Base-by-base conservation (phyloP, 2,113 vertebrate species). In the Hucho hucho region DNA sequence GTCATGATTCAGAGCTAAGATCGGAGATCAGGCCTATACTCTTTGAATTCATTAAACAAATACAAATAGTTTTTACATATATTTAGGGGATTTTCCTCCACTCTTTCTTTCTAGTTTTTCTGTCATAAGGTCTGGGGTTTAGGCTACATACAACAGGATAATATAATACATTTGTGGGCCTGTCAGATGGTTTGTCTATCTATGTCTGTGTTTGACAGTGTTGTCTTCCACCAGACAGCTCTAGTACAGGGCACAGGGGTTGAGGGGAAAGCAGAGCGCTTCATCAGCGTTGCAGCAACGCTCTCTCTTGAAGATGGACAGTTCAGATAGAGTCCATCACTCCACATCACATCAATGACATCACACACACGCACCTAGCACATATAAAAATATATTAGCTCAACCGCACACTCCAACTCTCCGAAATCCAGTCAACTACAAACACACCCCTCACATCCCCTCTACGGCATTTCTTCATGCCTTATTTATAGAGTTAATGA, bases 401-500 rank as follows among this genome's bases (percentile, higher is more conserved):
- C 37, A 37, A 37, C 6, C 22, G 4, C 14, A 28, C 24, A 43
- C 29, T 68, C 72, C 29, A 70, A 69, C 67, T 25, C 49, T 32
- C n/a, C 56, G 37, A 43, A 43, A 43, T 43, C 11, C 18, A 20
- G 24, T 47, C 3, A 49, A 26, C 75, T 70, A 11, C 37, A 73
- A 69, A 71, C 26, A 53, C 22, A 25, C 64, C 28, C 4, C 24
- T 63, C 70, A n/a, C 59, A n/a, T 64, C 32, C 56, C 20, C 25
- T 58, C 22, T 22, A 63, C 67, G 20, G 25, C 28, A 70, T 79
- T 18, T 26, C 29, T 77, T 88, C 82, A 78, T 83, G 20, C 46
- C 71, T 86, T 86, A 92, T 91, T 91, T 74, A 85, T 79, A 47
- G 69, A 24, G 7, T 24, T 75, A 75, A 87, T 84, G 83, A 82